These are phyloP conservation scores for Clivina fossor DNA, from an alignment of 2,888 invertebrate species.

Conservation along the genomic window DNA sequence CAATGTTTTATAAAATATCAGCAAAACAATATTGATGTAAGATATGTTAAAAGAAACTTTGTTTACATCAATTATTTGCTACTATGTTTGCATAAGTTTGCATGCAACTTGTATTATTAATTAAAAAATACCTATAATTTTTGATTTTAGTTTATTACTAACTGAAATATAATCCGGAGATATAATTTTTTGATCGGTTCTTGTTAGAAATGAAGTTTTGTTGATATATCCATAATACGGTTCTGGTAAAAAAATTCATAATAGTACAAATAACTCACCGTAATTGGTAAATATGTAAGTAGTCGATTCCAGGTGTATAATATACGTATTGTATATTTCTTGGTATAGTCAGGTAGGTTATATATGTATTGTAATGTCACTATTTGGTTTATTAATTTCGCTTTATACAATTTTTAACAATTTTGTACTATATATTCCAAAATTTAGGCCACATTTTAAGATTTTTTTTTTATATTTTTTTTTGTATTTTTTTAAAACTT, in stretches of 20 bases:
- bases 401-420: constrained; percentile 32
- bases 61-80: too few relatives aligned
- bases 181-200: too few relatives aligned
- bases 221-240: constrained; percentile 2
- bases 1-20: too few relatives aligned
- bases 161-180: too few relatives aligned
- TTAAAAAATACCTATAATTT: too few relatives aligned
- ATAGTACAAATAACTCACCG: constrained; percentile 16
- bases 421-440: constrained; percentile 33
- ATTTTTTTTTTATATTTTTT: constrained; percentile 21
- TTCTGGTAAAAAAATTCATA: constrained; percentile 5
- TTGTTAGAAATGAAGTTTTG: too few relatives aligned
- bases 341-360: constrained; percentile 14
- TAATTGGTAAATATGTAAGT: constrained; percentile 15
- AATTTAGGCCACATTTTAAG: constrained; percentile 30
- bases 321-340: constrained; percentile 11
- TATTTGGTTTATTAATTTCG: constrained; percentile 30
- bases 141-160: too few relatives aligned
- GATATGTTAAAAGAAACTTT: too few relatives aligned
- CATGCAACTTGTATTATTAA: too few relatives aligned
- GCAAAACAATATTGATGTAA: too few relatives aligned
- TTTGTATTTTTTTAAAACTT: constrained; percentile 21
- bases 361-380: constrained; percentile 17
- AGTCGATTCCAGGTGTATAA: constrained; percentile 13
- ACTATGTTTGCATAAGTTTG: too few relatives aligned